These are phyloP conservation scores for Heterodera carotae DNA, from an alignment of 1,140 invertebrate genomes.

Conservation along the genomic window DNA sequence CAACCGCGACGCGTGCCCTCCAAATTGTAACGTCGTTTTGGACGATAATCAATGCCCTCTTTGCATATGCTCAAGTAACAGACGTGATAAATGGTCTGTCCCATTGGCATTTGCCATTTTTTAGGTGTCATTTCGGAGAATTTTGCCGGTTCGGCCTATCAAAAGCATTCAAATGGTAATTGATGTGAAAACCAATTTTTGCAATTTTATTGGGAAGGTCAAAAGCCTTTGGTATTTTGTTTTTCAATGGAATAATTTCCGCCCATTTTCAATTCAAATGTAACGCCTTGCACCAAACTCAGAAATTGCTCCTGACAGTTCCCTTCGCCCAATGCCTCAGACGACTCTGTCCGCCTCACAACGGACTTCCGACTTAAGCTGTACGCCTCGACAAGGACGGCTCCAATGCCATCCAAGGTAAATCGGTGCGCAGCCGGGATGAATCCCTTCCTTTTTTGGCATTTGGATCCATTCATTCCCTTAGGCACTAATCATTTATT, in stretches of 20 bases:
- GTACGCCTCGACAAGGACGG: conserved; percentile 17
- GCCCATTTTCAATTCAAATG: no score
- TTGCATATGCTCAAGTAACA: conserved; percentile 42
- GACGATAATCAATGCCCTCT: conserved; percentile 41
- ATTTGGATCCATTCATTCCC: not conserved
- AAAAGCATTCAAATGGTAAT: conserved; percentile 17
- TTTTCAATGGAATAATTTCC: no score
- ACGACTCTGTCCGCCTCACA: conserved; percentile 9
- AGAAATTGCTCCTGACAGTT: not conserved
- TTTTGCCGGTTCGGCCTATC: conserved; percentile 20
- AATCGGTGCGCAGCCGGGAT: no score
- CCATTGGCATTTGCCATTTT: conserved; percentile 3
- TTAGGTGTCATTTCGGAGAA: conserved; percentile 21
- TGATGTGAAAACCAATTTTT: not conserved
- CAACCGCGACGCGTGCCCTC: conserved; percentile 40
- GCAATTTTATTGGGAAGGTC: no score
- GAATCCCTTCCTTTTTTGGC: not conserved
- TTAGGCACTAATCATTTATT: not conserved
- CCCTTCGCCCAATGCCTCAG: not conserved
- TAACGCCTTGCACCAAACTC: no score
- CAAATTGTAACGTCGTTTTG: conserved; percentile 36
- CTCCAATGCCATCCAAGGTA: conserved; percentile 31
- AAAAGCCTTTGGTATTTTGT: no score
- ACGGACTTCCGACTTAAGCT: conserved; percentile 25
- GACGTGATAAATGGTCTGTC: not conserved